A percentile compares a stretch with the other conserved stretches of the same genome.
These are phyloP conservation scores for Aradophagus sp. DNA, from an alignment of 1,140 invertebrate genomes.

Conservation along the genomic window DNA sequence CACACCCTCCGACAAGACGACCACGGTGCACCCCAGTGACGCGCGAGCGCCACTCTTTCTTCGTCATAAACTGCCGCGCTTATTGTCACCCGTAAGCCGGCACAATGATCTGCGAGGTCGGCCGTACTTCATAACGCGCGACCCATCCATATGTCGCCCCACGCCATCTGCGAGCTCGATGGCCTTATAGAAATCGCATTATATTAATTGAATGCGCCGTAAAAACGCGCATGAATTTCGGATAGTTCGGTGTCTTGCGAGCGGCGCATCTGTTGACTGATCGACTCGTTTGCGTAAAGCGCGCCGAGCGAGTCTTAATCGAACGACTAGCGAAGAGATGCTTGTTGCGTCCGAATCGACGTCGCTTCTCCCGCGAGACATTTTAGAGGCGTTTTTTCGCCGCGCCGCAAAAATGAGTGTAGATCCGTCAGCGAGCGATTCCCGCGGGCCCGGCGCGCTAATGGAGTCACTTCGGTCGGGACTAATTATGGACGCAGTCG, in stretches of 20 bases:
- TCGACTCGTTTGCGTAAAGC: neutral
- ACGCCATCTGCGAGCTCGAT: constrained; percentile 54
- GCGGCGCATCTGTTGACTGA: constrained; percentile 35
- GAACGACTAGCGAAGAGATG: constrained; percentile 6
- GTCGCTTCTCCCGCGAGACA: neutral
- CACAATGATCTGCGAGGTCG: constrained; percentile 49
- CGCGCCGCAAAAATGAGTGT: neutral
- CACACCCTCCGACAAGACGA: constrained; percentile 53
- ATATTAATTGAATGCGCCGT: constrained; percentile 64
- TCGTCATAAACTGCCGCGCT: constrained; percentile 46
- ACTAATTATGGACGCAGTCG: too few species aligned
- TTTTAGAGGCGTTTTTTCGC: neutral
- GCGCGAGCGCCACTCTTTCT: constrained; percentile 62
- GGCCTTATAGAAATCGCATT: constrained; percentile 62
- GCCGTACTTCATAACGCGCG: constrained; percentile 50
- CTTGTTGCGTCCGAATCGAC: constrained; percentile 21
- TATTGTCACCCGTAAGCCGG: constrained; percentile 54
- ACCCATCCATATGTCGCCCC: constrained; percentile 57
- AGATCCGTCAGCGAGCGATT: too few species aligned
- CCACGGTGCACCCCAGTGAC: constrained; percentile 54
- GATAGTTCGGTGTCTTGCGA: constrained; percentile 24
- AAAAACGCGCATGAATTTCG: constrained; percentile 52
- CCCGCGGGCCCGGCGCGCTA: too few species aligned
- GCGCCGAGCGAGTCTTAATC: neutral
- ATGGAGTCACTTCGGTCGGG: too few species aligned